phyloP scores from a whole-genome alignment of 35 echinoderm and acorn worm species.

The Lytechinus pictus region DNA sequence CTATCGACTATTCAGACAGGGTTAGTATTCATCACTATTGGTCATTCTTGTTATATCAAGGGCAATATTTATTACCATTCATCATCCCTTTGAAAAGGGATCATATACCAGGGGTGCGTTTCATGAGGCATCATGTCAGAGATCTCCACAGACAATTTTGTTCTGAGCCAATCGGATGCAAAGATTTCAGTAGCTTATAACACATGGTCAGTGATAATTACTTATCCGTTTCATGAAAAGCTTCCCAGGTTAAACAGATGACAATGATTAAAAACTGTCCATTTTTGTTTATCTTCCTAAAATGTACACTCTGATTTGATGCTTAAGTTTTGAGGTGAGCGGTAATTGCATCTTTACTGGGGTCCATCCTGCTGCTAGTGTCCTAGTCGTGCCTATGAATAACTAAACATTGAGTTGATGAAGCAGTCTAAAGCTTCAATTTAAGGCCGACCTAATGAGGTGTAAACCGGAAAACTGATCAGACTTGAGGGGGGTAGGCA shows the following conservation, averaged over 20 bases:
- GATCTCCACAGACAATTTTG: no score
- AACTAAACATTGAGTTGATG: neutral
- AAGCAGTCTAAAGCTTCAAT: neutral
- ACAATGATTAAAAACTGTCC: neutral
- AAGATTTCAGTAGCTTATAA: no score
- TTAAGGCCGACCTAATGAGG: neutral
- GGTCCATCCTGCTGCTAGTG: neutral
- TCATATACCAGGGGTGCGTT: neutral
- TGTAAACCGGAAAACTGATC: constrained; percentile 10
- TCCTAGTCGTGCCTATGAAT: constrained; percentile 21
- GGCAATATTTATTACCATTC: neutral
- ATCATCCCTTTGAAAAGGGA: neutral
- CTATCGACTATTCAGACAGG: neutral
- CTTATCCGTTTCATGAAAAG: no score
- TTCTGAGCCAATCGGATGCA: no score
- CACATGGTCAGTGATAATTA: no score
- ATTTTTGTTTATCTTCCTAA: neutral
- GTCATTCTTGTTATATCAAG: no score
- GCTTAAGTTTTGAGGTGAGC: neutral
- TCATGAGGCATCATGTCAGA: no score
- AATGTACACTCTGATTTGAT: neutral
- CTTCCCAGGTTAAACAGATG: neutral
- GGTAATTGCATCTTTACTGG: neutral
- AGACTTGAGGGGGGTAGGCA: neutral
- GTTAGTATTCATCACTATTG: no score